Base-by-base conservation (phyloP, 2,888 invertebrate genomes). In the Maniola hyperantus region DNA sequence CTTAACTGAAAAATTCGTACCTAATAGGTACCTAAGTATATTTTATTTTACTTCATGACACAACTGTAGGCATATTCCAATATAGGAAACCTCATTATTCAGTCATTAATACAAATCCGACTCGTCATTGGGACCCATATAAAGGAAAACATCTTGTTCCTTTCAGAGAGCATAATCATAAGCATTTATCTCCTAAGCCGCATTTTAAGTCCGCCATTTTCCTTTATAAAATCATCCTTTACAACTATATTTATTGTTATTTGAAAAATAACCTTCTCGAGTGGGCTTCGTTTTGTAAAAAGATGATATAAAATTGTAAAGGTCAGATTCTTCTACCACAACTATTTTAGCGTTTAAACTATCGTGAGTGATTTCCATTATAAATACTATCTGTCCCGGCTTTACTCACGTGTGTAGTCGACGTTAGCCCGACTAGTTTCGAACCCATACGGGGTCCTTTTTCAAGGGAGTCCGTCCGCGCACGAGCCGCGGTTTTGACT, bases 171-270 rank as follows among this genome's bases (percentile, higher is more conserved):
- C 15, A 61, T 53, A 39, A 62, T 62, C 46, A 46, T 50, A 36
- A 66, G 64, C 58, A 44, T 64, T 61, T 55, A 61, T 65, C 64
- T 64, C 51, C 53, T 64, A 67, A 53, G 42, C 20, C 51, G 62
- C 61, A 61, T 62, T 61, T 48, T 51, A 46, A 61, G 48, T 55
- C 42, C 63, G 50, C 62, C 53, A 53, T 53, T 66, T 64, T 64
- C 54, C 64, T 66, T 66, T 68, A 64, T 66, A 68, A 68, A 66
- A 62, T 62, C 53, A 62, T 59, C 62, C 62, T 62, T 42, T 53
- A 62, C 44, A 62, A 62, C 53, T 62, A 44, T 62, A 62, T 62
- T 62, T 53, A 62, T 62, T 62, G 62, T 62, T 62, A 44, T 62
- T 53, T 53, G 62, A 62, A 62, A 62, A 62, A 62, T 62, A 62